These are phyloP conservation scores for Orthosia gracilis DNA, from an alignment of 2,888 invertebrate genomes.

Conservation along the genomic window DNA sequence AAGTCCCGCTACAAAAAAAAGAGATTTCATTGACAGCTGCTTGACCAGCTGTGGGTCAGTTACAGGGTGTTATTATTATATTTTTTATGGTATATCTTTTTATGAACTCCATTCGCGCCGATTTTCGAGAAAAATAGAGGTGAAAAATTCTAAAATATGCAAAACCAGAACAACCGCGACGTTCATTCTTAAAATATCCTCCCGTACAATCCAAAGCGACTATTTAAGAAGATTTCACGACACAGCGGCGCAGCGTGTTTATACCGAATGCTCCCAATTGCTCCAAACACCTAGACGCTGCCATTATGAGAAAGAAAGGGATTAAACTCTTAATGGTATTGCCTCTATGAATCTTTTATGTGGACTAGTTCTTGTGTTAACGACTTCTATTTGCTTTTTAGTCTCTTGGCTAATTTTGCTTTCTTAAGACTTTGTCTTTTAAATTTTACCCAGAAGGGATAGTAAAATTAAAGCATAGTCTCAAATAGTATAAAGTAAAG, in stretches of 20 bases:
- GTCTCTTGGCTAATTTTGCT: neutral
- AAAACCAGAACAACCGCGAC: neutral
- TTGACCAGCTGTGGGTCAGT: no score
- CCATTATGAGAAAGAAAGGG: constrained; percentile 54
- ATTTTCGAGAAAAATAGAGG: no score
- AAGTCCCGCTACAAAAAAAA: no score
- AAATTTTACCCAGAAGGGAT: neutral
- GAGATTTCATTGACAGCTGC: no score
- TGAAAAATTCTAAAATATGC: neutral
- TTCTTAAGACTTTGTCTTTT: neutral
- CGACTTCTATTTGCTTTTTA: constrained; percentile 4
- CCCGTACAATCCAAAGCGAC: constrained; percentile 37
- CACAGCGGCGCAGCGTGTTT: constrained; percentile 48
- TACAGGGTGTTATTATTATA: no score
- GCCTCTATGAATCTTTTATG: constrained; percentile 29
- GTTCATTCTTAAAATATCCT: neutral
- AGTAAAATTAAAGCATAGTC: no score
- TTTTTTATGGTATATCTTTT: no score
- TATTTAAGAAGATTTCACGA: constrained; percentile 65
- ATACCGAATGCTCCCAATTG: constrained; percentile 59
- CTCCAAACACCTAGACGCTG: constrained; percentile 40
- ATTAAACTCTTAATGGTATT: constrained; percentile 43
- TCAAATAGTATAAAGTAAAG: no score
- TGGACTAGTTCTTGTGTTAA: constrained; percentile 14
- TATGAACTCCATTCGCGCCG: no score